Percentiles rank a stretch among this genome's conserved stretches.
phyloP scores from a whole-genome alignment of 1,140 invertebrate species.

The Chrysopa pallens region DNA sequence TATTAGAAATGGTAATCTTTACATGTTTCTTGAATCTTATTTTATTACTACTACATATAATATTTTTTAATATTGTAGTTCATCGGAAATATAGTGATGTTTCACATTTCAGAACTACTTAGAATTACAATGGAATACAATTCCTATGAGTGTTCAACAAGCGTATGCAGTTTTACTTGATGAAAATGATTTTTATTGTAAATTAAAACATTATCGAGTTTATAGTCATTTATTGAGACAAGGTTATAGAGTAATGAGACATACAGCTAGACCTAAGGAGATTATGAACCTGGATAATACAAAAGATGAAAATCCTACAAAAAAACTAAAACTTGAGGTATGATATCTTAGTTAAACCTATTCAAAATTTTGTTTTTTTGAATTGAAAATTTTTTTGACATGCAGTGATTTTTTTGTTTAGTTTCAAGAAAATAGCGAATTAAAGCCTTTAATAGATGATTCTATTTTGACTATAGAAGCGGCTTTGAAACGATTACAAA shows the following conservation, averaged over 20 bases:
- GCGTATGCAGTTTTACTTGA: constrained; percentile 12
- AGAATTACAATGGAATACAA: constrained; percentile 12
- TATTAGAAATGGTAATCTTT: constrained; percentile 17
- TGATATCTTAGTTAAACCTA: too few relatives aligned
- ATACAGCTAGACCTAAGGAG: not conserved
- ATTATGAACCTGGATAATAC: not conserved
- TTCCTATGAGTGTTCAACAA: constrained; percentile 16
- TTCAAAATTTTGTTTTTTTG: too few relatives aligned
- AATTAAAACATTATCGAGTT: constrained; percentile 11
- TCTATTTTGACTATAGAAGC: too few relatives aligned
- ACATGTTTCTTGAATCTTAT: too few relatives aligned
- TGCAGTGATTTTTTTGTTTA: not conserved
- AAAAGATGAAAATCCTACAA: not conserved
- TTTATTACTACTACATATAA: too few relatives aligned
- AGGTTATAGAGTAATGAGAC: constrained; percentile 11
- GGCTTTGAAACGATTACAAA: too few relatives aligned
- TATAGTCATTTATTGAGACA: constrained; percentile 15
- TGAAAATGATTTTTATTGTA: constrained; percentile 4
- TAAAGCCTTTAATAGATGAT: too few relatives aligned
- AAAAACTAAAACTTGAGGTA: not conserved
- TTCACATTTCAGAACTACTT: constrained; percentile 15
- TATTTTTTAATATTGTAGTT: not conserved
- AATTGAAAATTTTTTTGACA: too few relatives aligned
- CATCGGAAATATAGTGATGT: constrained; percentile 1
- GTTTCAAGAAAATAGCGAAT: not conserved